phyloP scores from a whole-genome alignment of 2,113 vertebrate genomes.

The Ovibos moschatus region DNA sequence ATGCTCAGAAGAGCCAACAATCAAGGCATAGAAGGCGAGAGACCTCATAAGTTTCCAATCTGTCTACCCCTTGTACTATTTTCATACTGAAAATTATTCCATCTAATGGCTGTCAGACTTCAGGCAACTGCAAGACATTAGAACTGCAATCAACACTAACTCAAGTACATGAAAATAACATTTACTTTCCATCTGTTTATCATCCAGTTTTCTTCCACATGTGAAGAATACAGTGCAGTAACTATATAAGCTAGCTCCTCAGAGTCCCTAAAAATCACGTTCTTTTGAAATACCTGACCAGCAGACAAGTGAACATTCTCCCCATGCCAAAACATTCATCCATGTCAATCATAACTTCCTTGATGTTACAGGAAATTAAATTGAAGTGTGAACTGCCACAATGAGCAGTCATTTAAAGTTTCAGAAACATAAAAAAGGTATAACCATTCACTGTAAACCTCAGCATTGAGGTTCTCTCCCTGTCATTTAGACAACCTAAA shows the following conservation, averaged over 20 bases:
- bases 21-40: neutral
- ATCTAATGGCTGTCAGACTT: neutral
- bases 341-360: constrained; percentile 16
- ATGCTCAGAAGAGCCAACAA: neutral
- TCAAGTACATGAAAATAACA: neutral
- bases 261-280: neutral
- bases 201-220: neutral
- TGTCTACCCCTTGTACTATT: neutral
- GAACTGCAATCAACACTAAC: neutral
- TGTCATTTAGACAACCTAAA: neutral
- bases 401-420: neutral
- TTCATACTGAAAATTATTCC: neutral
- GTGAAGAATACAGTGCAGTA: neutral
- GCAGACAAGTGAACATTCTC: neutral
- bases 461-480: neutral
- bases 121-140: neutral
- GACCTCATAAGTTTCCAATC: neutral
- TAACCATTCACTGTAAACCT: constrained; percentile 14
- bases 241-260: neutral
- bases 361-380: constrained; percentile 38
- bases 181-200: neutral
- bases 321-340: constrained; percentile 33
- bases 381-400: neutral
- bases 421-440: constrained; percentile 37
- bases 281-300: neutral